These are phyloP conservation scores for Harpalus rubripes DNA, from an alignment of 2,888 invertebrate genomes.

Conservation along the genomic window DNA sequence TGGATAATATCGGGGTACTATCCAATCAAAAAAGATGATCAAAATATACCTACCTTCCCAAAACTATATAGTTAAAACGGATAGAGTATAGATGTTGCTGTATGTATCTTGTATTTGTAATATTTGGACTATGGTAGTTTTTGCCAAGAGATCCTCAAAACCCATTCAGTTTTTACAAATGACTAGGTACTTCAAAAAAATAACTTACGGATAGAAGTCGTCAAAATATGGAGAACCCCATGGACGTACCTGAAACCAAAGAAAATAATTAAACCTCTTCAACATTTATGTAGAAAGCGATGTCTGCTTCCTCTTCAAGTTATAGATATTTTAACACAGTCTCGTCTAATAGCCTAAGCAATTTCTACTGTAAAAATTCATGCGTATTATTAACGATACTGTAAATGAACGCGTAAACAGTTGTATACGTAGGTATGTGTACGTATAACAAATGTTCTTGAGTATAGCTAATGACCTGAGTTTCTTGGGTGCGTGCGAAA, in stretches of 20 bases:
- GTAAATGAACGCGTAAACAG: constrained; percentile 55
- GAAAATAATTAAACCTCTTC: neutral
- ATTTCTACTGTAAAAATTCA: constrained; percentile 23
- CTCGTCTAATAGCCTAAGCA: constrained; percentile 39
- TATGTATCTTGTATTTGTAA: too few species aligned
- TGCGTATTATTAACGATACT: constrained; percentile 52
- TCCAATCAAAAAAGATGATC: too few species aligned
- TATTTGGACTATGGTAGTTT: too few species aligned
- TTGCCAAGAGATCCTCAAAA: too few species aligned
- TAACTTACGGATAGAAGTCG: neutral
- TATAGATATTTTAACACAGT: constrained; percentile 19
- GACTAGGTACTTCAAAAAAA: too few species aligned
- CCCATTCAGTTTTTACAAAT: too few species aligned
- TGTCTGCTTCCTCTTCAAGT: neutral
- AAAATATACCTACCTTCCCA: too few species aligned
- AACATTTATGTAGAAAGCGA: neutral
- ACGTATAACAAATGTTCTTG: constrained; percentile 54
- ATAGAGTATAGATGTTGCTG: too few species aligned
- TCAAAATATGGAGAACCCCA: neutral
- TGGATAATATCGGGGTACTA: too few species aligned
- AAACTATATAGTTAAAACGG: too few species aligned
- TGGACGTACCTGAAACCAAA: neutral
- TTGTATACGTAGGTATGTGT: constrained; percentile 52
- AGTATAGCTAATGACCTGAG: constrained; percentile 49
- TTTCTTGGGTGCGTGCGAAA: neutral